Percentiles rank a stretch among this genome's conserved stretches.
These are phyloP conservation scores for Adelphocoris suturalis DNA, from an alignment of 2,888 invertebrate genomes.

Conservation along the genomic window DNA sequence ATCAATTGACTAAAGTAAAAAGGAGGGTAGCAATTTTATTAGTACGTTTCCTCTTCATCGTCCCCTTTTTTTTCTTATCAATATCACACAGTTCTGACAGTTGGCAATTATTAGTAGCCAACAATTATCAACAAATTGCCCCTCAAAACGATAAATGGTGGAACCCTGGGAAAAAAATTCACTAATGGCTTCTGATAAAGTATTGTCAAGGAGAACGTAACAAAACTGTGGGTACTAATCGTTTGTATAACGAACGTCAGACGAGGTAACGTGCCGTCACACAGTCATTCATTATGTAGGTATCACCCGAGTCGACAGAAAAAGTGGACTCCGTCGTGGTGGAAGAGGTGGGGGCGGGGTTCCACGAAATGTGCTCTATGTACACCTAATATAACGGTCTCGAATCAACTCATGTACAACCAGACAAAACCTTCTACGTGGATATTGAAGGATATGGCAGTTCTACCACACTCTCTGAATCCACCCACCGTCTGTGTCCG, in stretches of 20 bases:
- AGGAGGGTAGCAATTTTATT: too few relatives aligned
- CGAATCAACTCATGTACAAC: too few relatives aligned
- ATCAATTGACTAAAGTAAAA: too few relatives aligned
- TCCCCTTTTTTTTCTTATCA: too few relatives aligned
- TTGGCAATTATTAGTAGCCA: not conserved
- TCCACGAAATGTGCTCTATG: too few relatives aligned
- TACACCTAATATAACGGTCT: too few relatives aligned
- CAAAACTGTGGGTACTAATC: not conserved
- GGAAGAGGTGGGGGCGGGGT: not conserved
- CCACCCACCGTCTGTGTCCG: not conserved
- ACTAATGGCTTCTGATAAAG: not conserved
- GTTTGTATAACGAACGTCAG: not conserved
- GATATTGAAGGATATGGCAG: not conserved
- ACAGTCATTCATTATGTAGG: constrained; percentile 48
- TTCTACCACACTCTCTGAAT: not conserved
- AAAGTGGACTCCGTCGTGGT: not conserved
- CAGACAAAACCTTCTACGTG: too few relatives aligned
- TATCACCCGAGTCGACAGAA: not conserved
- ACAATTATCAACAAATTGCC: not conserved
- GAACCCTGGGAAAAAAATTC: not conserved
- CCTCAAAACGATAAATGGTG: not conserved
- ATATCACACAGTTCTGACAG: not conserved
- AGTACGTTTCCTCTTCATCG: too few relatives aligned
- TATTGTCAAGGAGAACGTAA: not conserved
- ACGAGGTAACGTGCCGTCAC: constrained; percentile 32